Evolutionary conservation across 2,888 invertebrate species (phyloP).

Genomic region (Malacosoma neustria): DNA sequence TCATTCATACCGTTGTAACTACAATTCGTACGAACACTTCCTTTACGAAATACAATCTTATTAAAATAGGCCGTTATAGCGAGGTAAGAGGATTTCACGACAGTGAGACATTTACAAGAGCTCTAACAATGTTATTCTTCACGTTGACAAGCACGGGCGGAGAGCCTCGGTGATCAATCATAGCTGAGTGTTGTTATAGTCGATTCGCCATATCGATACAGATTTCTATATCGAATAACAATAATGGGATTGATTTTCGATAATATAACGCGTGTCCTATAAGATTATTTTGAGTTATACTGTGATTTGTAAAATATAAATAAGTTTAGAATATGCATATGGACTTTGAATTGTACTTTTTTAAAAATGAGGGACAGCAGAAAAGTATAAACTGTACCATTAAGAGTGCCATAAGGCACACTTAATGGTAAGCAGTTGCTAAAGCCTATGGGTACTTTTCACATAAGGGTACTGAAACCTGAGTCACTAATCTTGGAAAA

Average conservation of each 20-base stretch:
- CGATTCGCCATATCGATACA: conserved; percentile 27
- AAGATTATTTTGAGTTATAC: neutral
- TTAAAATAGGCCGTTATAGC: neutral
- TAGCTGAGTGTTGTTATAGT: conserved; percentile 37
- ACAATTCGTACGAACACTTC: no score
- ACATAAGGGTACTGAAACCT: no score
- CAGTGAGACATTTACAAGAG: conserved; percentile 61
- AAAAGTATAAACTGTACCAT: no score
- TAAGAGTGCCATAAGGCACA: no score
- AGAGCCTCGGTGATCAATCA: conserved; percentile 60
- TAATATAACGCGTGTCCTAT: no score
- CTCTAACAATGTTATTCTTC: conserved; percentile 69
- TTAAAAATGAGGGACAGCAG: no score
- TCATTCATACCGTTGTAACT: no score
- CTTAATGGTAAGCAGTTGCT: no score
- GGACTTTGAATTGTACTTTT: no score
- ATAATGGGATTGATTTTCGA: neutral
- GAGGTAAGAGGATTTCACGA: conserved; percentile 51
- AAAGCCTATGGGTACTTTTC: conserved; percentile 6
- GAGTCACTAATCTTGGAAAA: no score
- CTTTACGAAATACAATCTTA: conserved; percentile 5
- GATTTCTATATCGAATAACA: conserved; percentile 12
- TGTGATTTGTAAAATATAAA: neutral
- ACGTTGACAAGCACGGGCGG: conserved; percentile 54
- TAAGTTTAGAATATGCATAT: neutral